phyloP scores from a whole-genome alignment of 2,113 vertebrate species.

The Callipepla californica region DNA sequence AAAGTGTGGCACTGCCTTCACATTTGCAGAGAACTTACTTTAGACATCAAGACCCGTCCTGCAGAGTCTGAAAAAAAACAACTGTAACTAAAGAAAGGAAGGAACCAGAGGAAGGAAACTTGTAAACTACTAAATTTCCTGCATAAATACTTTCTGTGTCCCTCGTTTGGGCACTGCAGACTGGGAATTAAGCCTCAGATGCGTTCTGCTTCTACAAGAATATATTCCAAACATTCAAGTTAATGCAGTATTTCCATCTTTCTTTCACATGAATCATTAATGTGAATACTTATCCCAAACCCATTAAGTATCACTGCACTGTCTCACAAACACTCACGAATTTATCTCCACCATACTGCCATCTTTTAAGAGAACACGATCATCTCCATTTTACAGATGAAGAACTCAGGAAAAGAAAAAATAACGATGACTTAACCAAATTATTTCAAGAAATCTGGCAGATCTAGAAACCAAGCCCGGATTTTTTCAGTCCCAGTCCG shows the following conservation, averaged over 20 bases:
- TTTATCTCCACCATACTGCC: background rate
- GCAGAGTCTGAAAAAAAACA: background rate
- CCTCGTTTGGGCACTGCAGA: background rate
- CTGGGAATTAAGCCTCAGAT: background rate
- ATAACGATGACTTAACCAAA: background rate
- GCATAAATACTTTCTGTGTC: conserved; percentile 50
- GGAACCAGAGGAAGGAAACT: conserved; percentile 64
- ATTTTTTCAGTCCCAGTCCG: background rate
- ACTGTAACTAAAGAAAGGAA: conserved; percentile 56
- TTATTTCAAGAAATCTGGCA: conserved; percentile 21
- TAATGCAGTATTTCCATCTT: conserved; percentile 14
- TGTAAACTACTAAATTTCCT: conserved; percentile 65
- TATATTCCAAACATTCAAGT: background rate
- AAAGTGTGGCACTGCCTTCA: background rate
- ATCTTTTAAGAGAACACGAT: background rate
- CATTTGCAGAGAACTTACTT: background rate
- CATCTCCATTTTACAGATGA: conserved; percentile 16
- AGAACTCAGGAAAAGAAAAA: background rate
- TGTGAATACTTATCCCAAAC: background rate
- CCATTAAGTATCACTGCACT: background rate
- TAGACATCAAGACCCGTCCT: background rate
- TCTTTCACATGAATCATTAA: conserved; percentile 34
- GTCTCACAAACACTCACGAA: background rate
- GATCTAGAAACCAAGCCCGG: background rate
- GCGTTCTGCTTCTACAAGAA: background rate